Base-by-base conservation (phyloP, 2,797 vertebrate species). In the Meda fulgida region DNA sequence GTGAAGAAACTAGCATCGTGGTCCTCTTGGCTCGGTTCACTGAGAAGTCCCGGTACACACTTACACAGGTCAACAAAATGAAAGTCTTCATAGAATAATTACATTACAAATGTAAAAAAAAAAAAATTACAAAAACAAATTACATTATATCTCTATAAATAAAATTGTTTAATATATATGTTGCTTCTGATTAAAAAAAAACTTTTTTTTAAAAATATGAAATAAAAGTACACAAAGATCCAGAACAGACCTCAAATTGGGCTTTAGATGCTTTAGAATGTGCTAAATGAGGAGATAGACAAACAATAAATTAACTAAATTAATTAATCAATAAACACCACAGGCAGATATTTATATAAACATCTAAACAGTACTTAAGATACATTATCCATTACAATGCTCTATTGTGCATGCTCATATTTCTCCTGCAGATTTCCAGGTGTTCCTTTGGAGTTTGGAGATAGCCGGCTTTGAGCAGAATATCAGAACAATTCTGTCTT, bases 331-430 rank as follows among this genome's bases (percentile, higher is more conserved):
- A 93, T 89, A 92, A 91, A 90, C 87, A 89, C 86, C 90, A 86
- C 53, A 34, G 93, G 92, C 93, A 95, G 92, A 93, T 94, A 92
- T 94, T 94, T 93, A 92, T 92, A 93, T 92, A 93, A 95, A 94
- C 89, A 93, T 92, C 91, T 92, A 92, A 95, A 94, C 87, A 93
- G 92, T 91, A 91, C 92, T 92, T 90, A 93, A 87, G 89, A 94
- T 92, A 86, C 90, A 92, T 94, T 93, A 92, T 92, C 91, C 89
- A 94, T 94, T 88, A 87, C 90, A 89, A 89, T 92, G 90, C 89
- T 90, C 91, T 89, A 88, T 80, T 81, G 90, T 93, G 92, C 88
- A 90, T 89, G 90, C 90, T 69, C 75, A 90, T 89, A 92, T 91
- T 91, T 90, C 85, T 92, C 89, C 89, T 92, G 94, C 91, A 91